Evolutionary conservation across 2,113 vertebrate genomes (phyloP), one percentile per base, ranked within the genome.

Genomic region (Heliornis fulica): DNA sequence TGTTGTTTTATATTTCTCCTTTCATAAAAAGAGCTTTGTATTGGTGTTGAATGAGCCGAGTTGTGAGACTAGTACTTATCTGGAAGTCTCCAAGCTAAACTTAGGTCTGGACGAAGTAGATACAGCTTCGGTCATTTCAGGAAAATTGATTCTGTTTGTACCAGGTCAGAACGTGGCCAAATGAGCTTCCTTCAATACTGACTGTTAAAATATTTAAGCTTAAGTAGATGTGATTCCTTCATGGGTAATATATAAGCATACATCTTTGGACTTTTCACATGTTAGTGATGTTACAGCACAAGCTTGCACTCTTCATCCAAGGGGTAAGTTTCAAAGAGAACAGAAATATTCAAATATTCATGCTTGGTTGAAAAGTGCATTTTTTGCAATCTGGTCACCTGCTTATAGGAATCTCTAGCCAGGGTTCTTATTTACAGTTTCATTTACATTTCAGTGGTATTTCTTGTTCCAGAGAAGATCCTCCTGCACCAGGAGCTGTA

Each of bases 21-120:
- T 90, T 86, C 81, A 89, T 90, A 86, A 83, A 83, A 83, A 79
- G 72, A 79, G 80, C 86, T 95, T 94, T 95, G 88, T 92, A 84
- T 82, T 13, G 3, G 32, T 63, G 82, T 61, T 91, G 65, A 94
- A 79, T 13, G 19, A 80, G 51, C 41, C 0, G 25, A 79, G 83
- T n/a, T 84, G 38, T 17, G 61, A 96, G 90, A 83, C 82, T 54
- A 31, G 14, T 29, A 34, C 31, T 89, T 78, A 48, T 79, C 81
- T 84, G 43, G 46, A 95, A 94, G 85, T 81, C 91, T 86, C 71
- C 7, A 2, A 78, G 43, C 56, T 80, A 64, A 95, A 66, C 70
- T 63, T 53, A 14, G 3, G 29, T 64, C 76, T 92, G 83, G 72
- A 75, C 17, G 4, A 77, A 66, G 50, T n/a, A 91, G 46, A 88